Base-by-base conservation (phyloP, 2,888 invertebrate species). In the Hyposoter dolosus region DNA sequence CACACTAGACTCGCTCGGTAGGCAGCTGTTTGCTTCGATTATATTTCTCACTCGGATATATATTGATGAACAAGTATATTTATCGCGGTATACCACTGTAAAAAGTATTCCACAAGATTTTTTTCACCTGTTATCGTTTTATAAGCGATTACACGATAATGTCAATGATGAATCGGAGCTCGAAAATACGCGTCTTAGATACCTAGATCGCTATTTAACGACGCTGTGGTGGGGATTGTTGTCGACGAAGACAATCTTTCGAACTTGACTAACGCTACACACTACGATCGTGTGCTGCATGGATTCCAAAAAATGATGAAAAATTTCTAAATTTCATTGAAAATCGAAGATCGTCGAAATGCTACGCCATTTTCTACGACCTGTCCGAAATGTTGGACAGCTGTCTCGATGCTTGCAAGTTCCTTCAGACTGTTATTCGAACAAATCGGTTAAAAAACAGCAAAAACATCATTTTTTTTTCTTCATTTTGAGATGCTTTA, bases 61-160 rank as follows among this genome's bases (percentile, higher is more conserved):
- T 28, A 9, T 40, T 4, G 17, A 47, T 9, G 47, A 28, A 47
- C 17, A n/a, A 69, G 28, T 60, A 60, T 60, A 15, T 60, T 60
- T 60, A 60, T 60, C 3, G 28, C 19, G 17, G 12, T 69, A 28
- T 28, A n/a, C 45, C 43, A 47, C 28, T 23, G 6, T 19, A 5
- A 28, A 60, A 60, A 28, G 15, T 60, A 28, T 5, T 28, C 28
- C 28, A 28, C 15, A 12, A 28, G 4, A 60, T 60, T 60, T 60
- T 56, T 53, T 45, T 69, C 28, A 28, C 7, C 17, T 45, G 45
- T 69, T 47, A 47, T 28, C 28, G 32, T 69, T 69, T 28, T 17
- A 69, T 69, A 17, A 47, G 28, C 69, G 47, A 47, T 69, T 69
- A 47, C 45, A 47, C 28, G 28, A 69, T 28, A 47, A 69, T 45